Evolutionary conservation across 2,113 vertebrate genomes (phyloP), one percentile per base, ranked within the genome.

Genomic region (Tragelaphus imberbis): DNA sequence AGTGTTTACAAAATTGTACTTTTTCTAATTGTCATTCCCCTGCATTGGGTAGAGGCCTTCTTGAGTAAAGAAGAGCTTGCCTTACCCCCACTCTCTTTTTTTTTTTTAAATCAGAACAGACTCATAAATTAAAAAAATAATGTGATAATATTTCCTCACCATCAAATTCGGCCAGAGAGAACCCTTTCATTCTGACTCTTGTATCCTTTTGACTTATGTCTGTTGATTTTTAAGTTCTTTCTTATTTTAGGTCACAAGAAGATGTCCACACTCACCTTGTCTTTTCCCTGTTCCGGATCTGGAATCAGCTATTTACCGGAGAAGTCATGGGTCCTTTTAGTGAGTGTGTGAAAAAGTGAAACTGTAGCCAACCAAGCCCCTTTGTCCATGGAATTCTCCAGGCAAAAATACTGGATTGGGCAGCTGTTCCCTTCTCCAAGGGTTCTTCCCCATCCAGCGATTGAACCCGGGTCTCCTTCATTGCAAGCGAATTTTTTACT

Each of bases 141-240:
- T 75, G 27, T 85, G 17, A 28, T 92, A 49, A 2, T 81, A 84
- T 95, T 96, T 90, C 44, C 47, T 94, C 85, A 27, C 5, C 2
- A 5, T 95, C 88, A n/a, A 4, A 68, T 65, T 95, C 56, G 63
- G 33, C 36, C 16, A 36, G 8, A 65, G 40, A 47, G 68, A 88
- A 63, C 40, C 40, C 40, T 53, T 93, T 63, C 21, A 21, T 40
- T 94, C 53, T 94, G 51, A 30, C 30, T 80, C 6, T 75, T 21
- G 13, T 80, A 79, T 88, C 75, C n/a, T 91, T 91, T 71, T 63
- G 79, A 94, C 59, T 23, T 16, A 79, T n/a, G 47, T 93, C 59
- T 21, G 23, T 87, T 97, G 25, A 86, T 95, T 96, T 92, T 94
- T 84, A 95, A 90, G 49, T 30, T 40, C 75, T 68, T 96, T 96